Evolutionary conservation across 2,113 vertebrate species (phyloP), one percentile per base, ranked within the genome.

Genomic region (Zootoca vivipara): DNA sequence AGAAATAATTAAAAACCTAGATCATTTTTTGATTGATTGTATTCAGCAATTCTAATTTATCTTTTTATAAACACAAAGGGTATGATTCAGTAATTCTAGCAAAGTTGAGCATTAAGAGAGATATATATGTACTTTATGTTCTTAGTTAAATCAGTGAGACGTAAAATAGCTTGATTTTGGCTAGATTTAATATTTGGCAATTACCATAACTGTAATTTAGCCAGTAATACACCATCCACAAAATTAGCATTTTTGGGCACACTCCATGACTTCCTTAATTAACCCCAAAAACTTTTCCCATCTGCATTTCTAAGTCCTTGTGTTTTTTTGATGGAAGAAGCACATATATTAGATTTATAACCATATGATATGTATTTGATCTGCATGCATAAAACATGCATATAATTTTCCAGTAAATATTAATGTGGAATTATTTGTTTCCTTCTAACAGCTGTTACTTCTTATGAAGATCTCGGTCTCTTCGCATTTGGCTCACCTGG

Each of bases 391-490:
- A 24, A 40, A 77, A 10, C 58, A 8, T 80, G 46, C 70, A 77
- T 88, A 20, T n/a, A 80, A 77, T 69, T 9, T 56, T 24, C 7
- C 42, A 4, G 46, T 75, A 6, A 82, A 69, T 92, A 82, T 89
- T 58, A 89, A 84, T 42, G 65, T 58, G 40, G n/a, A 85, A 70
- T 81, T 72, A 64, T 26, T 89, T 89, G 30, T 24, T 85, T 84
- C 87, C 69, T 90, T n/a, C 87, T 87, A 80, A 95, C 92, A 99
- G 99, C 97, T 83, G 97, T 98, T 82, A 98, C 97, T 77, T 98
- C 98, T 85, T 99, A 99, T 85, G 98, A 99, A 96, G 98, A 97
- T 81, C 97, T 99, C 77, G 98, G 99, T 79, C 96, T 96, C n/a
- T 97, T 95, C 96, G 98, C 98, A 4, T 98, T 99, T 90, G 95